Base-by-base conservation (phyloP, 2,113 vertebrate species). In the Psittacus erithacus region DNA sequence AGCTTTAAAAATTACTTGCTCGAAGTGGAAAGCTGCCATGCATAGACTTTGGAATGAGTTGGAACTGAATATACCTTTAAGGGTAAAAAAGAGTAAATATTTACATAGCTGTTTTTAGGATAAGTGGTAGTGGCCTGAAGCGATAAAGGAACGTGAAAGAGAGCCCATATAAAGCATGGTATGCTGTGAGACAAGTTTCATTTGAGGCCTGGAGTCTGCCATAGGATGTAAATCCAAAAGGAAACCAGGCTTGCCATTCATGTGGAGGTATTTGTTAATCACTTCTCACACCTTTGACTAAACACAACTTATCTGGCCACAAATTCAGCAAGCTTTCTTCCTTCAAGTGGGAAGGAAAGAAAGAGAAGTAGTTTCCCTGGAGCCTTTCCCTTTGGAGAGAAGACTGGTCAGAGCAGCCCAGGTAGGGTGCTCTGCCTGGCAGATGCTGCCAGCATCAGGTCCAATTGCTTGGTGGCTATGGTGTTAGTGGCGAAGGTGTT, bases 1-100 rank as follows among this genome's bases (percentile, higher is more conserved):
- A 63, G 68, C 53, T 92, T 93, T 88, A 83, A 94, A 71, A 74
- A 64, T 69, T 46, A 44, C 41, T 88, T 82, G 67, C 60, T 86
- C n/a, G 17, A 75, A 92, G 57, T 43, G 41, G 57, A 63, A 88
- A 93, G 50, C 52, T 78, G 55, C 47, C 55, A 75, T 88, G 27
- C 57, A 3, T 41, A 52, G 79, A 38, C 43, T 89, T 53, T 9
- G 44, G 35, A 86, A 57, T 69, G 75, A 86, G 28, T 27, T 84
- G 39, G 33, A 93, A 44, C 20, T 67, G 80, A 83, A 52, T 57
- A 41, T 12, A 59, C 17, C 12, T 90, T 71, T 60, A 64, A 76
- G 50, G 41, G 47, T 93, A 69, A 60, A 76, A 84, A 79, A 47
- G 24, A 79, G 31, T 59, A 93, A 88, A 64, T 68, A 46, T 69